Conservation (phyloP, 1,140 invertebrate genomes). For the Drosophila sproati region DNA sequence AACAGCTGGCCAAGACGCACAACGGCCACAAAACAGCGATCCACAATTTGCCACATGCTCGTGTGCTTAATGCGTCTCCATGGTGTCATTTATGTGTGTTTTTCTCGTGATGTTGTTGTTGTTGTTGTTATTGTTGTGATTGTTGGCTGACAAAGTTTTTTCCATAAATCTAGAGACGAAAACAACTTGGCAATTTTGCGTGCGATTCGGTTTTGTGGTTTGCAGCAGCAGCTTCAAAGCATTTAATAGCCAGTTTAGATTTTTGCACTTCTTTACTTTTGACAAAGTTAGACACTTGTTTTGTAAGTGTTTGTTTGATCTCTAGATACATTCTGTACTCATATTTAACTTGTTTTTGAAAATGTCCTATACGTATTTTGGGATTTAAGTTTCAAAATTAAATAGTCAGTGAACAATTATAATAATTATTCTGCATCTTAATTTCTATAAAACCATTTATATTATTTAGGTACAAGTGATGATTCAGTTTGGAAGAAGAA, state of each 20-base stretch:
- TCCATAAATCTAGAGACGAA: constrained; percentile 52
- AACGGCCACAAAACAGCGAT: constrained; percentile 34
- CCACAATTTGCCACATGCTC: constrained; percentile 57
- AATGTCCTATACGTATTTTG: too few species aligned
- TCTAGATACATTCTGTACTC: too few species aligned
- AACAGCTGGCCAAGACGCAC: constrained; percentile 57
- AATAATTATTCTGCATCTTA: too few species aligned
- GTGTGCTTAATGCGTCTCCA: constrained; percentile 75
- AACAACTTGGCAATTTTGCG: constrained; percentile 57
- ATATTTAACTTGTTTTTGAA: too few species aligned
- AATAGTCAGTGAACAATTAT: too few species aligned
- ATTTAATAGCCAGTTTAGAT: constrained; percentile 33
- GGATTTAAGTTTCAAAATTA: too few species aligned
- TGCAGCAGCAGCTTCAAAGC: constrained; percentile 31
- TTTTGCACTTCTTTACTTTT: constrained; percentile 2
- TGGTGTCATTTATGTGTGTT: constrained; percentile 71
- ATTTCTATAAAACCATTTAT: too few species aligned
- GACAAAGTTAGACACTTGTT: background rate
- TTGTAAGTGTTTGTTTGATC: background rate
- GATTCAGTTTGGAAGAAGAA: too few species aligned
- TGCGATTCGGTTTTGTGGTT: constrained; percentile 67
- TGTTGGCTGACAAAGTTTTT: constrained; percentile 64
- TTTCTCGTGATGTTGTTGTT: constrained; percentile 13
- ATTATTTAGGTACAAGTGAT: too few species aligned
- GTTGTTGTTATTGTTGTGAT: constrained; percentile 14